These are phyloP conservation scores for Oceanites oceanicus DNA, from an alignment of 2,113 vertebrate genomes.

Conservation along the genomic window DNA sequence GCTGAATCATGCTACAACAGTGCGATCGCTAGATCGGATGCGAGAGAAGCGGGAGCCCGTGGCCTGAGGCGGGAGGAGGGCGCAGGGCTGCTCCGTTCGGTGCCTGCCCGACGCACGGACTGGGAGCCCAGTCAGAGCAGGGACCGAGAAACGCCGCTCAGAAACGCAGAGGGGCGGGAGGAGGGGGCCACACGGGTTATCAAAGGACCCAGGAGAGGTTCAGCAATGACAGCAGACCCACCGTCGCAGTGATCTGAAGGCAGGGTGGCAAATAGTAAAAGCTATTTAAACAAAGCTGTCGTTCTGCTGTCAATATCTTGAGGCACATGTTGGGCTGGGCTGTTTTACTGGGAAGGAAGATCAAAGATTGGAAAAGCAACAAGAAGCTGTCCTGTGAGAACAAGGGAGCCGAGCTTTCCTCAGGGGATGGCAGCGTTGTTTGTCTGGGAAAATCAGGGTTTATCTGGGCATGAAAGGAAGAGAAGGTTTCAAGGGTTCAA, in stretches of 20 bases:
- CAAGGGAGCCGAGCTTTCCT: background rate
- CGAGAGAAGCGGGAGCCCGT: background rate
- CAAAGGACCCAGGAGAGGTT: background rate
- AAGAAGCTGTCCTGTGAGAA: conserved; percentile 1
- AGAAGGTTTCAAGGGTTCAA: conserved; percentile 8
- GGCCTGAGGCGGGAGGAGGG: background rate
- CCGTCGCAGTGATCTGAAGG: background rate
- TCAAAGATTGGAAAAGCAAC: conserved; percentile 30
- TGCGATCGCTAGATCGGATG: background rate
- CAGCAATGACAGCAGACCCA: background rate
- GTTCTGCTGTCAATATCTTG: background rate
- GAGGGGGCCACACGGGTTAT: background rate
- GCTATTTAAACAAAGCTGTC: background rate
- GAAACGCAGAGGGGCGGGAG: background rate
- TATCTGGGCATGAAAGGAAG: conserved; percentile 36
- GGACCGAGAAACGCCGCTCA: background rate
- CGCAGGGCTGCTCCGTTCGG: background rate
- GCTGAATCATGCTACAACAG: background rate
- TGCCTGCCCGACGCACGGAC: background rate
- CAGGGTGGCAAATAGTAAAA: background rate
- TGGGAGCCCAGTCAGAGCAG: background rate
- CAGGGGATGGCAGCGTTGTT: background rate
- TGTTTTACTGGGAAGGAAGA: background rate
- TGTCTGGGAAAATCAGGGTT: conserved; percentile 32
- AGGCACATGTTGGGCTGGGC: conserved; percentile 11